A percentile compares a stretch with the other conserved stretches of the same genome.
These are phyloP conservation scores for Mythimna albipuncta DNA, from an alignment of 2,888 invertebrate genomes.

Conservation along the genomic window DNA sequence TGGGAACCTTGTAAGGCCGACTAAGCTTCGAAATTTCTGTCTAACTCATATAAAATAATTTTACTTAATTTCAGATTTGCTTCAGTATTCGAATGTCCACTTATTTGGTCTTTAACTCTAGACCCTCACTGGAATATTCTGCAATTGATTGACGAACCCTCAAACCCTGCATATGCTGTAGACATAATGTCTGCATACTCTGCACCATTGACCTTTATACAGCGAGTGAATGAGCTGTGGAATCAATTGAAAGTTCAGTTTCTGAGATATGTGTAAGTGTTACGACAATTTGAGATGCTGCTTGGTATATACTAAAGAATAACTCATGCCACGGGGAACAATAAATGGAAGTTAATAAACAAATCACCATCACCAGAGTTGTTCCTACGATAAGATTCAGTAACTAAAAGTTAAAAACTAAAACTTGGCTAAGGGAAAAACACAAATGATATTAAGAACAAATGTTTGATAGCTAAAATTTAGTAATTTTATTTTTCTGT, in stretches of 20 bases:
- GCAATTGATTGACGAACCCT: slow-evolving; percentile 71
- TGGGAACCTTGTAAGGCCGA: too few species aligned
- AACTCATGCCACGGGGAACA: not conserved
- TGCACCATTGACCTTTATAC: slow-evolving; percentile 73
- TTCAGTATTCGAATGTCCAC: slow-evolving; percentile 72
- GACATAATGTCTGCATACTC: slow-evolving; percentile 58
- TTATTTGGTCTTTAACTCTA: slow-evolving; percentile 72
- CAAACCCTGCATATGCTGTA: slow-evolving; percentile 75
- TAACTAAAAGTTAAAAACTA: too few species aligned
- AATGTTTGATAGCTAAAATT: too few species aligned
- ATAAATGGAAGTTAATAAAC: not conserved
- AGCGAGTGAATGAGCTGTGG: slow-evolving; percentile 71
- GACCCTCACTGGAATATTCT: slow-evolving; percentile 74
- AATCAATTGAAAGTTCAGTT: slow-evolving; percentile 40
- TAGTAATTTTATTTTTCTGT: too few species aligned
- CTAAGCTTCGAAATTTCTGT: not conserved
- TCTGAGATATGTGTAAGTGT: slow-evolving; percentile 59
- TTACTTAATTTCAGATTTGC: slow-evolving; percentile 71
- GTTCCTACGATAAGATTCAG: not conserved
- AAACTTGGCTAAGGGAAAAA: too few species aligned
- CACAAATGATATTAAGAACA: too few species aligned
- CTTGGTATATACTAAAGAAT: not conserved
- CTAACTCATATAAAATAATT: not conserved
- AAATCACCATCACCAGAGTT: too few species aligned
- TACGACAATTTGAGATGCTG: not conserved